Base-by-base conservation (phyloP, 2,888 invertebrate genomes). In the Halictus quadricinctus region DNA sequence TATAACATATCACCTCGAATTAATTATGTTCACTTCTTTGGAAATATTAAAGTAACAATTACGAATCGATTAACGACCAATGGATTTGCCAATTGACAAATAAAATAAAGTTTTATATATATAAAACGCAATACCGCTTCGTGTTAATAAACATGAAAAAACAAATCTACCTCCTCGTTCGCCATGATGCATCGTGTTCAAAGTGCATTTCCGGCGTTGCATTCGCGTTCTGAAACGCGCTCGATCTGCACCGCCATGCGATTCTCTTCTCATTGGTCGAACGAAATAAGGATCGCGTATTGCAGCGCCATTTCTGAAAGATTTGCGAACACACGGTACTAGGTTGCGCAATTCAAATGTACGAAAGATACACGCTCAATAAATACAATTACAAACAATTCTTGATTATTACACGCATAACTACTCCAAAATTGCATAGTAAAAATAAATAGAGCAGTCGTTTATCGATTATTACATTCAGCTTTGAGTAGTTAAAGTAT, bases 1-100 rank as follows among this genome's bases (percentile, higher is more conserved):
- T 18, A 58, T 48, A 72, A 69, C 15, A 21, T 72, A 13, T 41
- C 93, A 97, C 97, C 96, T 96, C 96, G 25, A 97, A 96, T 94
- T 97, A 92, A 98, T 96, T 92, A 96, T 96, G 83, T 97, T 21
- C 10, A 1, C 1, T 50, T 15, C 13, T 36, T 43, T 46, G 1
- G 13, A 79, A 46, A 18, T 60, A 13, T 1, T 54, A 18, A 46
- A 54, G 43, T 66, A 29, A 29, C 2, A 43, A 73, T 13, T 36
- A 13, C 25, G 25, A 69, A n/a, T 3, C n/a, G 25, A 54, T 54
- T 54, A 21, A 21, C 6, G 50, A 54, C 21, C 54, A 54, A 29
- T 64, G 1, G 7, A 64, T 64, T 25, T 15, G 15, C 13, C 25
- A 60, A 25, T 29, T 29, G 8, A 64, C 18, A 29, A 64, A 18